These are phyloP conservation scores for Neelides sp. DNA, from an alignment of 1,140 invertebrate genomes.

Conservation along the genomic window DNA sequence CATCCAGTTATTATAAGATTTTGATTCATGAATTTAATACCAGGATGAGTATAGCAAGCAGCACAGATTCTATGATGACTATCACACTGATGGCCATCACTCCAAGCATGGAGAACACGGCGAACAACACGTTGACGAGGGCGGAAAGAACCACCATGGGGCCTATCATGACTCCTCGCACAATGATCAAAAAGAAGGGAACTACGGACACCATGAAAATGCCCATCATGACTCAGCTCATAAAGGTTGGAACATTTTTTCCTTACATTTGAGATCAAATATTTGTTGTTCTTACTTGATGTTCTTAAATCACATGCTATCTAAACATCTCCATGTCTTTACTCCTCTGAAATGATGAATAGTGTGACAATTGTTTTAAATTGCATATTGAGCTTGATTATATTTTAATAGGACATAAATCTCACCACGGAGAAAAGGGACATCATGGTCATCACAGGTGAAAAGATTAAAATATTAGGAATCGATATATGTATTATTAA, in stretches of 20 bases:
- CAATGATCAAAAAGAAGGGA: not conserved
- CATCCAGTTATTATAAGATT: no score
- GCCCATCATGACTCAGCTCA: slow-evolving; percentile 3
- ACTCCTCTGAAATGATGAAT: no score
- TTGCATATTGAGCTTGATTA: not conserved
- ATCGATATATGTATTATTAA: no score
- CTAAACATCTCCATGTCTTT: no score
- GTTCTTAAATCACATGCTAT: not conserved
- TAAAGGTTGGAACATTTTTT: slow-evolving; percentile 4
- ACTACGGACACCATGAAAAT: slow-evolving; percentile 4
- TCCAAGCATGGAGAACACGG: slow-evolving; percentile 11
- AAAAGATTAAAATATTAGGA: no score
- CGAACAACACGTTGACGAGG: slow-evolving; percentile 1
- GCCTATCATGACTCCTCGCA: not conserved
- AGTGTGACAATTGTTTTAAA: not conserved
- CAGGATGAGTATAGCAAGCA: slow-evolving; percentile 15
- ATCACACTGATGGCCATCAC: slow-evolving; percentile 7
- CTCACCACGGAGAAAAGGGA: not conserved
- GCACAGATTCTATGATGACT: slow-evolving; percentile 14
- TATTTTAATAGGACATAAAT: not conserved
- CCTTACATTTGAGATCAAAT: not conserved
- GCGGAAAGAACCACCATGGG: slow-evolving; percentile 2
- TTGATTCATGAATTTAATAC: not conserved
- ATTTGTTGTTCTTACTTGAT: not conserved
- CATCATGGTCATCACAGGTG: slow-evolving; percentile 2